Conservation (phyloP, 2,113 vertebrate genomes). For the Ochotona curzoniae region DNA sequence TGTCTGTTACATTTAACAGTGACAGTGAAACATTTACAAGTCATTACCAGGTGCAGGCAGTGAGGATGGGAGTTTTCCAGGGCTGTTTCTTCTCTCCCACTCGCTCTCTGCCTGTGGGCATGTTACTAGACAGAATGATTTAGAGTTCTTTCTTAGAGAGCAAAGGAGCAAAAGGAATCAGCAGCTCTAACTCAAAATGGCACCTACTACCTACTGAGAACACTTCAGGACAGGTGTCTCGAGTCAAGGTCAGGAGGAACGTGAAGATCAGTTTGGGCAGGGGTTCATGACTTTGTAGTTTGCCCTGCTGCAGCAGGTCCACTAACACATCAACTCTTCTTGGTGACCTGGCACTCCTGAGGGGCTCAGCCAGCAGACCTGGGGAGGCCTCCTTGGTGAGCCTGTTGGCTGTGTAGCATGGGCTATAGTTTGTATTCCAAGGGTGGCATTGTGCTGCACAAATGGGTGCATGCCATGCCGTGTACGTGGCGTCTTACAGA, state of each 20-base stretch:
- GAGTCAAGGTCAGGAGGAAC: neutral
- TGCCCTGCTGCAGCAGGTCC: neutral
- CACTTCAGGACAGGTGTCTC: neutral
- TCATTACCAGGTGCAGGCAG: neutral
- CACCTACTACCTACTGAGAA: neutral
- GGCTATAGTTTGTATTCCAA: neutral
- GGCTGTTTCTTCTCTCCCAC: neutral
- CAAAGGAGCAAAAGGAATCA: neutral
- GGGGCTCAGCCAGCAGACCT: neutral
- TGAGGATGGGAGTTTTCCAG: neutral
- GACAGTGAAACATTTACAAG: neutral
- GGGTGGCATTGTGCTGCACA: neutral
- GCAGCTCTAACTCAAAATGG: neutral
- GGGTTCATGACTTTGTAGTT: neutral
- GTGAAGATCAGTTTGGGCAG: neutral
- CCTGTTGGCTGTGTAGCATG: no score
- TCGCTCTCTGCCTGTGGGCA: neutral
- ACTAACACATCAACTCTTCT: no score
- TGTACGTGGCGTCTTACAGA: neutral
- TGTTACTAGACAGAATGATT: neutral
- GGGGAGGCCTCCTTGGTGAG: neutral
- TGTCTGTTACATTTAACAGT: neutral
- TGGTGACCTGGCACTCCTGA: neutral
- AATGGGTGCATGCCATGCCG: no score
- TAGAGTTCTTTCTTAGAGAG: neutral